Conservation (phyloP, 2,113 vertebrate genomes). For the Bufo gargarizans region DNA sequence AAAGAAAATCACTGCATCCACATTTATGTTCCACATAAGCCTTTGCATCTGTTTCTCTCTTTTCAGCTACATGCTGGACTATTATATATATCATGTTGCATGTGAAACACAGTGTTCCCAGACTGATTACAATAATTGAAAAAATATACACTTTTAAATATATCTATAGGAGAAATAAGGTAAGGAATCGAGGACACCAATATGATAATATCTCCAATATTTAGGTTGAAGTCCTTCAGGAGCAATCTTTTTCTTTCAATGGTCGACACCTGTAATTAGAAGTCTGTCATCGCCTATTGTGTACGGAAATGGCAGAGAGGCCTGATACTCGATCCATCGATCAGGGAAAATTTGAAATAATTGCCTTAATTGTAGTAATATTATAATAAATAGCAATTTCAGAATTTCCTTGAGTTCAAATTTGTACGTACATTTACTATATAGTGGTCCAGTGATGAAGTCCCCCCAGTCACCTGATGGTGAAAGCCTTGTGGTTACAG, state of each 20-base stretch:
- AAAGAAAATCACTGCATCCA: constrained; percentile 21
- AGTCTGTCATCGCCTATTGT: background rate
- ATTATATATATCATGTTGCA: constrained; percentile 33
- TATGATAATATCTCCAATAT: background rate
- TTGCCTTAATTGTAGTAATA: background rate
- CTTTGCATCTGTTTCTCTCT: constrained; percentile 47
- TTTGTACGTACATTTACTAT: background rate
- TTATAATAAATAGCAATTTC: background rate
- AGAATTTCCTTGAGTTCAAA: background rate
- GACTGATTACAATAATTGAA: constrained; percentile 3
- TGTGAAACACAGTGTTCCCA: constrained; percentile 4
- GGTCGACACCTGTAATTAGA: background rate
- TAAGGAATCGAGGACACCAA: background rate
- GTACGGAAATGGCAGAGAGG: background rate
- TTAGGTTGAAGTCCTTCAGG: background rate
- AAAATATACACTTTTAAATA: background rate
- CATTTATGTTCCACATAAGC: constrained; percentile 49
- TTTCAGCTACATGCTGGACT: constrained; percentile 28
- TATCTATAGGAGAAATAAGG: background rate
- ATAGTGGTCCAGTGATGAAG: no score
- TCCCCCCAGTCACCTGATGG: no score
- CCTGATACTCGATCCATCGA: background rate
- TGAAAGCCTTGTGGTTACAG: no score
- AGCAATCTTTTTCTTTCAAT: background rate
- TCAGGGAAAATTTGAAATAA: background rate